Evolutionary conservation across 1,140 invertebrate genomes (phyloP).

Genomic region (Euschistus heros): DNA sequence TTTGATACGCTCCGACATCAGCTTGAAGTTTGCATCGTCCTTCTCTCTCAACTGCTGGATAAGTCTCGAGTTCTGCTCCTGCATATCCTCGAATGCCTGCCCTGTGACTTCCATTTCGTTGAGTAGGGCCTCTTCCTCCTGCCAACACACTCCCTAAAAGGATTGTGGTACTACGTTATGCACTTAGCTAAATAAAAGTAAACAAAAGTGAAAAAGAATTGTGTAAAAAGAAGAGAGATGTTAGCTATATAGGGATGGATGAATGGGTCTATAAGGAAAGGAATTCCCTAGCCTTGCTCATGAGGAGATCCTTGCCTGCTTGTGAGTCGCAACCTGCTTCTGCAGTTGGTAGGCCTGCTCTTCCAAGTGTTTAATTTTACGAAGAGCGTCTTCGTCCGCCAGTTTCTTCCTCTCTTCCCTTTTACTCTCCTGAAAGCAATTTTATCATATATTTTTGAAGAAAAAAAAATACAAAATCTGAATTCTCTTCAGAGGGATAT

Average conservation of each 20-base stretch:
- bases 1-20: constrained; percentile 97
- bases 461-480: neutral
- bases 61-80: constrained; percentile 92
- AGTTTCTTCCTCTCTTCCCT: constrained; percentile 83
- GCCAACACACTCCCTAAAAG: constrained; percentile 29
- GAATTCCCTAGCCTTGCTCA: too few relatives aligned
- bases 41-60: constrained; percentile 95
- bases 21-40: constrained; percentile 98
- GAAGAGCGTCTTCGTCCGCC: constrained; percentile 87
- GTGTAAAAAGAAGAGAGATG: neutral
- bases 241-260: neutral
- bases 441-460: constrained; percentile 11
- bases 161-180: neutral
- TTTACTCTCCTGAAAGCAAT: constrained; percentile 64
- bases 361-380: constrained; percentile 90
- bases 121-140: constrained; percentile 93
- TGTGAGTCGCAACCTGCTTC: constrained; percentile 72
- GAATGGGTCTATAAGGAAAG: too few relatives aligned
- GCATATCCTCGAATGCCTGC: constrained; percentile 98
- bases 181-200: constrained; percentile 10
- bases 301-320: constrained; percentile 46
- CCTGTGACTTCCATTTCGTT: constrained; percentile 99
- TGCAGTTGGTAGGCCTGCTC: constrained; percentile 77
- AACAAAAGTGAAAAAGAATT: constrained; percentile 7
- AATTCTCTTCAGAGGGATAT: too few relatives aligned